Evolutionary conservation across 2,113 vertebrate genomes (phyloP), one percentile per base, ranked within the genome.

Genomic region (Onychorhynchus coronatus): DNA sequence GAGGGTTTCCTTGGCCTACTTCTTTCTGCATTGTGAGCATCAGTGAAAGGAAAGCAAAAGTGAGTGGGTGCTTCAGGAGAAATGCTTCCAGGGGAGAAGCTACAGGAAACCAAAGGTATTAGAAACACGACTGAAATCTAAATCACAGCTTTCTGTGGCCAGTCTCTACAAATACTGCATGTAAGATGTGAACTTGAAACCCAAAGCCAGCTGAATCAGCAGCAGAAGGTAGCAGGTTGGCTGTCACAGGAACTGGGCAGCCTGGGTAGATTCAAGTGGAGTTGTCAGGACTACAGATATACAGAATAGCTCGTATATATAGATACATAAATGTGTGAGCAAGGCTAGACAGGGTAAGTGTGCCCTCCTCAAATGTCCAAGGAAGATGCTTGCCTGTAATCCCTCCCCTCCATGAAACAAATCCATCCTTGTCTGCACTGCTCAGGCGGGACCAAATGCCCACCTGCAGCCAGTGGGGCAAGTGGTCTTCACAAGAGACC

Each of bases 71-170:
- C 83, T 77, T 59, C 31, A 56, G 89, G 85, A 90, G 72, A 74
- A 80, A 62, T 7, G 21, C 63, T 68, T 72, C 30, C 11, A 44
- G 53, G 80, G 44, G 24, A 88, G 61, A 91, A 72, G 75, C 68
- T 87, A 31, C 22, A 23, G 62, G 59, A 67, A 95, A 81, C 81
- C 72, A 91, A 73, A 77, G 73, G 78, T 76, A 76, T 56, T 39
- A 44, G 55, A 80, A 80, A 89, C 83, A 93, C 8, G 65, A 88
- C 50, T 91, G 84, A 82, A 84, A 89, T 91, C 63, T 74, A 89
- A 96, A 95, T 77, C n/a, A 30, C 82, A 78, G 55, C 52, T 80
- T 93, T 50, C 70, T 61, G 71, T 71, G 85, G 35, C 71, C n/a
- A 31, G 9, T 49, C 3, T 39, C 53, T 46, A 6, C 18, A 35